Conservation (phyloP, 2,888 invertebrate species). For the Branchipolynoe longqiensis region DNA sequence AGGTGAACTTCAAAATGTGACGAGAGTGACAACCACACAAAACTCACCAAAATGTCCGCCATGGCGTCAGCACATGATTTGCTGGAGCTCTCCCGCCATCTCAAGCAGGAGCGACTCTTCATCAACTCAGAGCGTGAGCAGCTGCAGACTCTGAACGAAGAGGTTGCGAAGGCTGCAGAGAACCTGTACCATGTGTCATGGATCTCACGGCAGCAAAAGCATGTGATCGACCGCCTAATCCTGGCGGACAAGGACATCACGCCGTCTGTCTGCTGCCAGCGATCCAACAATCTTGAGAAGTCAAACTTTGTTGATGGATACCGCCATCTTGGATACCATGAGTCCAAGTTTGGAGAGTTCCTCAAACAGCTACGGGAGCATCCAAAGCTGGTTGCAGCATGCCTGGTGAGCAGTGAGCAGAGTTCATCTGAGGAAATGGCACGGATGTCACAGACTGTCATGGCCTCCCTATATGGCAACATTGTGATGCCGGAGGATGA, state of each 20-base stretch:
- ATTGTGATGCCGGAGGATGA: conserved; percentile 90
- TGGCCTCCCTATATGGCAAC: conserved; percentile 85
- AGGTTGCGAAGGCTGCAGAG: conserved; percentile 83
- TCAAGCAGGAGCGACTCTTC: conserved; percentile 92
- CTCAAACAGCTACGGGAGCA: conserved; percentile 87
- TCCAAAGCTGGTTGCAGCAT: conserved; percentile 87
- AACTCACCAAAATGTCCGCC: neutral
- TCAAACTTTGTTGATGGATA: conserved; percentile 81
- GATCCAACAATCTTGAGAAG: conserved; percentile 86
- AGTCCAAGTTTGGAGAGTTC: conserved; percentile 87
- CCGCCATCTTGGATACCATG: conserved; percentile 91
- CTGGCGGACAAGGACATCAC: conserved; percentile 89
- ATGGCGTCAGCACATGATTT: conserved; percentile 81
- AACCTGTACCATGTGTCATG: conserved; percentile 89
- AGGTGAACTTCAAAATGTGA: conserved; percentile 31
- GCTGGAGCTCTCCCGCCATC: conserved; percentile 86
- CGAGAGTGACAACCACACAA: neutral
- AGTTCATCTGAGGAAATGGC: conserved; percentile 75
- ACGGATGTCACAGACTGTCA: conserved; percentile 66
- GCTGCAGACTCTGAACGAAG: conserved; percentile 81
- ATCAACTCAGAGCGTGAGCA: conserved; percentile 92
- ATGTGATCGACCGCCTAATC: conserved; percentile 86
- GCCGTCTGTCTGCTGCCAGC: conserved; percentile 89
- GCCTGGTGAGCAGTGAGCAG: conserved; percentile 87
- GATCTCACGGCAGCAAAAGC: conserved; percentile 90